Base-by-base conservation (phyloP, 1,140 invertebrate species). In the Pentalonia nigronervosa region DNA sequence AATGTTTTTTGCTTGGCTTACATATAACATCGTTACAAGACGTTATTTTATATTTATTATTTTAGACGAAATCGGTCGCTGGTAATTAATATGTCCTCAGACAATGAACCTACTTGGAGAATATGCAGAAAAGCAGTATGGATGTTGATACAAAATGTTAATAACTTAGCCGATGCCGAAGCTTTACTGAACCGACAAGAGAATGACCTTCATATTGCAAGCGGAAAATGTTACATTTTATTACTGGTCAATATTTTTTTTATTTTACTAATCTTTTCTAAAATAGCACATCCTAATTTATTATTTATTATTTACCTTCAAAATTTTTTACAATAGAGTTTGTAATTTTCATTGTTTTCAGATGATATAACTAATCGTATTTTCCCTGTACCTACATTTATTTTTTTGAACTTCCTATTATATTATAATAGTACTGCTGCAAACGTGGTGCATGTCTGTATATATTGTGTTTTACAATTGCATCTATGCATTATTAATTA, bases 111-210 rank as follows among this genome's bases (percentile, higher is more conserved):
- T 17, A 53, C 91, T 25, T 93, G 91, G 91, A 86, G n/a, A 41
- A 86, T 83, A 86, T 93, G 67, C 30, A 86, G 81, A 56, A 93
- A 50, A 93, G 91, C 91, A 8, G 81, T 93, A 7, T 93, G 91
- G 48, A 93, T 93, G 91, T 81, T 86, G 6, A 86, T 93, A 30
- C 47, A 53, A 56, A 36, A 83, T n/a, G 41, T 17, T 90, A 90
- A 90, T 21, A 34, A 86, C 25, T 84, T 86, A n/a, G 47, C 81
- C n/a, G 48, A 50, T 21, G 81, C 81, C 1, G 30, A 90, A 41
- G 50, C 60, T 45, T 45, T 90, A n/a, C 45, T 90, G 14, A 67
- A 90, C 36, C 89, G 14, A 45, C 89, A 60, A 67, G 53, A 90
- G 36, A 67, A 60, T 17, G 91, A 93, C 50, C 6, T 93, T 36